These are phyloP conservation scores for Agriopis aurantiaria DNA, from an alignment of 2,888 invertebrate species.

Conservation along the genomic window DNA sequence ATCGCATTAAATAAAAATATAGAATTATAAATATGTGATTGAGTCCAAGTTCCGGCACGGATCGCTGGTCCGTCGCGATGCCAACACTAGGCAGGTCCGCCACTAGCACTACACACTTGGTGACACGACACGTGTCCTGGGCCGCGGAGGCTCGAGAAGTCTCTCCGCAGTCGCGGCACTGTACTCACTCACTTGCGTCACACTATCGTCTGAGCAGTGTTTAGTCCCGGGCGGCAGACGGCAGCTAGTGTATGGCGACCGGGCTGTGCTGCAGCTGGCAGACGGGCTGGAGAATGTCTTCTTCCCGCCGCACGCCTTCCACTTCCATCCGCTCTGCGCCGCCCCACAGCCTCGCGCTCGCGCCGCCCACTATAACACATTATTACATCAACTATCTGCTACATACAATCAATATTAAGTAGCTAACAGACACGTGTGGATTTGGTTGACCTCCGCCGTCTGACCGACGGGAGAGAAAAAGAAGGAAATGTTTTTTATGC, in stretches of 20 bases:
- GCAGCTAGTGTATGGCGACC: conserved; percentile 92
- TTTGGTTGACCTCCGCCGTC: too few species aligned
- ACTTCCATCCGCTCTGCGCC: conserved; percentile 92
- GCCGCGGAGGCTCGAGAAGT: background rate
- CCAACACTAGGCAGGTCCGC: background rate
- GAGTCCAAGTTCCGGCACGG: conserved; percentile 60
- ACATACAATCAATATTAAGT: background rate
- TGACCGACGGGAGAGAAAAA: too few species aligned
- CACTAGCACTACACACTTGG: background rate
- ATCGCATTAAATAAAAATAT: conserved; percentile 85
- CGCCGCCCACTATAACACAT: conserved; percentile 60
- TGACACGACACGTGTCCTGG: background rate
- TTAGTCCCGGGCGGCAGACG: conserved; percentile 4
- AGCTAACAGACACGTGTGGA: too few species aligned
- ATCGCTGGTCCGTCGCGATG: conserved; percentile 5
- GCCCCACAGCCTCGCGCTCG: conserved; percentile 63
- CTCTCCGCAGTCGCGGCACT: background rate
- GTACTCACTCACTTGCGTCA: background rate
- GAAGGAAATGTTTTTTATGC: too few species aligned
- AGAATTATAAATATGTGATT: conserved; percentile 82
- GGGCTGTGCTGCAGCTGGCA: conserved; percentile 95
- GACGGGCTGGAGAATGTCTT: conserved; percentile 92
- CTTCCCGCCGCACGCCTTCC: conserved; percentile 76
- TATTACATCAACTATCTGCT: background rate
- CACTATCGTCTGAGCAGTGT: background rate